Base-by-base conservation (phyloP, 2,888 invertebrate species). In the Orthosia gothica region DNA sequence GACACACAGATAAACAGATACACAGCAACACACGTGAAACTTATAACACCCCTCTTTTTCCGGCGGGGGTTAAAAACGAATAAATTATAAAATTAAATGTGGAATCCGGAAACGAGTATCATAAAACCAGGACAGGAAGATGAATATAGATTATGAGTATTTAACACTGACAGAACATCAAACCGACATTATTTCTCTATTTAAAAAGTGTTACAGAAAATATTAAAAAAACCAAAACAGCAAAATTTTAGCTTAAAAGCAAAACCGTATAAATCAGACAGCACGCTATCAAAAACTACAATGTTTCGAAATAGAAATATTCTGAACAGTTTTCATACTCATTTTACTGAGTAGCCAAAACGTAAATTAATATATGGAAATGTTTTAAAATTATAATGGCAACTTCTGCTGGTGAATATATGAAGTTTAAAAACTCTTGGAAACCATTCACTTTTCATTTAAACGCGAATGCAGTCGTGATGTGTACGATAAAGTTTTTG, bases 351-450 rank as follows among this genome's bases (percentile, higher is more conserved):
- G 59, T 78, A 66, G 74, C 73, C 85, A 55, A 84, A 86, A 82
- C 68, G 47, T 76, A 78, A 84, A 82, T 79, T 74, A 84, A 86
- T 82, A 63, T 71, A 76, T 66, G 75, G 72, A 62, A 73, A 72
- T 64, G 59, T 84, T 86, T 84, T 86, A 74, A 76, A 85, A 86
- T 74, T 86, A 76, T 32, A 52, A 54, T 65, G 18, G 64, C 61
- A 82, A 84, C 72, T 82, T 72, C 57, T 74, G 66, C 66, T 26
- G 32, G 67, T 20, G 23, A 79, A 64, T 75, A 58, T 76, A 55
- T 77, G 50, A 80, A 86, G 77, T 82, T 81, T 72, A 67, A 82
- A 84, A 84, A 84, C 84, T 84, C 76, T 85, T 84, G 74, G 45
- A 74, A 83, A 79, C 76, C 76, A 79, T 85, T 86, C 83, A 54